Conservation (phyloP, 2,888 invertebrate species). For the Noctua janthe region DNA sequence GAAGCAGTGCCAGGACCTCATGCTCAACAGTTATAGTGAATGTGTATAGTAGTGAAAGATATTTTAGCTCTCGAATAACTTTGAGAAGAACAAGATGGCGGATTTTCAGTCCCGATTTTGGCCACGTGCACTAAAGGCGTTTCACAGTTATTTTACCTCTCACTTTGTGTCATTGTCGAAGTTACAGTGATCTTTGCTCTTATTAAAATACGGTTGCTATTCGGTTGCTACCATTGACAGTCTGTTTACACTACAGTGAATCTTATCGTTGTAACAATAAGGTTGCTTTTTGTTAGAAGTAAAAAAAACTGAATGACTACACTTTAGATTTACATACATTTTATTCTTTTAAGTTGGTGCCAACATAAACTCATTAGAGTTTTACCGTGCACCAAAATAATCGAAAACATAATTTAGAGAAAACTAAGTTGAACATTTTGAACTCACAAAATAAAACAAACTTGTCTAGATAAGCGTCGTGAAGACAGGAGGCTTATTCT, state of each 20-base stretch:
- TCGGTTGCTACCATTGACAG: neutral
- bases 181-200: neutral
- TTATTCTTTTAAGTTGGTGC: too few species aligned
- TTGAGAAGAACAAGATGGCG: neutral
- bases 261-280: neutral
- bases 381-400: too few species aligned
- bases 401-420: too few species aligned
- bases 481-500: conserved; percentile 24
- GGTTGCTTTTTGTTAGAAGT: neutral
- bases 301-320: neutral
- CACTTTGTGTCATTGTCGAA: neutral
- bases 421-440: neutral
- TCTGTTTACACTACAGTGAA: neutral
- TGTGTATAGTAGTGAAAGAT: neutral
- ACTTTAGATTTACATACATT: too few species aligned
- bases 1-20: neutral
- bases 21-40: neutral
- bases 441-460: neutral
- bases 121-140: neutral
- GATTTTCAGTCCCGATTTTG: neutral
- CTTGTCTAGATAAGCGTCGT: conserved; percentile 5
- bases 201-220: neutral
- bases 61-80: neutral
- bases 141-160: neutral
- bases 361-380: too few species aligned